phyloP scores from a whole-genome alignment of 2,797 vertebrate genomes.

The Cuculus canorus region DNA sequence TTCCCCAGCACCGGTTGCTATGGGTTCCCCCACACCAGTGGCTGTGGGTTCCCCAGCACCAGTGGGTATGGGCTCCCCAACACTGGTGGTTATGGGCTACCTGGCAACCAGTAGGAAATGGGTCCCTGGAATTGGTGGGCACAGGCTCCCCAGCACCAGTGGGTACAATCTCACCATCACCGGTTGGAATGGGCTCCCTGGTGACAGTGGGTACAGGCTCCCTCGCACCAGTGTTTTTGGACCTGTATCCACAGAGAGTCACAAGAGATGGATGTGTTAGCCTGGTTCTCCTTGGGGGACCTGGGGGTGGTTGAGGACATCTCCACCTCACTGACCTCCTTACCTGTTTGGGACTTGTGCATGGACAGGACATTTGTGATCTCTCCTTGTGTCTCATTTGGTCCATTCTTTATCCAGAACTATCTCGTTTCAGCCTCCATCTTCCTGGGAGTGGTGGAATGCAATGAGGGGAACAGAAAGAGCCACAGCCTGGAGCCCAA shows the following conservation, averaged over 20 bases:
- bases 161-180: no score
- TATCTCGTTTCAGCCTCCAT: neutral
- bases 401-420: neutral
- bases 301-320: neutral
- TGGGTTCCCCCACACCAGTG: no score
- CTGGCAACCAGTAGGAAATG: no score
- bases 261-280: neutral
- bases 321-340: neutral
- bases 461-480: neutral
- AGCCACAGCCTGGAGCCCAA: neutral
- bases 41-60: fast-evolving
- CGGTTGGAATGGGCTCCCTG: no score
- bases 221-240: fast-evolving
- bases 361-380: neutral
- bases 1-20: neutral
- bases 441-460: neutral
- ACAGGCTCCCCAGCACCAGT: no score
- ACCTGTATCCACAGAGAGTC: neutral
- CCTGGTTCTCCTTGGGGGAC: no score
- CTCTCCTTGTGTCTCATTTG: neutral
- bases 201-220: neutral
- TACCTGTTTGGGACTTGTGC: neutral
- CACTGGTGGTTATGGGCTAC: neutral
- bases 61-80: fast-evolving
- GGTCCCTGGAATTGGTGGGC: no score